phyloP scores from a whole-genome alignment of 1,140 invertebrate species.

The Elysia chlorotica region DNA sequence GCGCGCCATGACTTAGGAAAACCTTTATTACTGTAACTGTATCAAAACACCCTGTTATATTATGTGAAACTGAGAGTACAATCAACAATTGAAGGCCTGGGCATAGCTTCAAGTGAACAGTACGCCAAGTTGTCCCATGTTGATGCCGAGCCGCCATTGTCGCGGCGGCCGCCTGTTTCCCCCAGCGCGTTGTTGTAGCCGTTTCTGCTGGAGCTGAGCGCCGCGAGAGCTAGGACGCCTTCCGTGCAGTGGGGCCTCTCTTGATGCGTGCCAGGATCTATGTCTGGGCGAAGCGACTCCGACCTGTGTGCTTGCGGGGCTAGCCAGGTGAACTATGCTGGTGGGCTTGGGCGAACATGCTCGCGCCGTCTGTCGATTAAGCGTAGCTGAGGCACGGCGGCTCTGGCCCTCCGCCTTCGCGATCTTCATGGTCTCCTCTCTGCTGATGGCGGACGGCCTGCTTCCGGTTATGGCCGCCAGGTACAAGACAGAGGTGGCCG shows the following conservation, averaged over 20 bases:
- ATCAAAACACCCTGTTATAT: no score
- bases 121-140: no score
- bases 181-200: no score
- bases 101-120: no score
- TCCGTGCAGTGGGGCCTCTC: neutral
- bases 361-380: constrained; percentile 12
- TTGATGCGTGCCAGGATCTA: constrained; percentile 6
- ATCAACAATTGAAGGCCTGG: no score
- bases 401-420: constrained; percentile 5
- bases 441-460: constrained; percentile 12
- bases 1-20: no score
- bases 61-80: no score
- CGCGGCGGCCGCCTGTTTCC: no score
- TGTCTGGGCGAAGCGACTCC: constrained; percentile 1
- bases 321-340: constrained; percentile 18
- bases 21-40: no score
- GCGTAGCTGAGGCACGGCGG: constrained; percentile 17
- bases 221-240: no score
- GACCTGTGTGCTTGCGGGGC: neutral
- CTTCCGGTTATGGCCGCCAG: constrained; percentile 7
- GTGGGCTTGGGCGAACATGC: constrained; percentile 2
- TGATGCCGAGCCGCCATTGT: no score
- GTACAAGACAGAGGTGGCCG: neutral
- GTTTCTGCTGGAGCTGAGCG: no score
- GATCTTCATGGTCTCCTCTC: constrained; percentile 17